Base-by-base conservation (phyloP, 2,888 invertebrate species). In the Andrena haemorrhoa region DNA sequence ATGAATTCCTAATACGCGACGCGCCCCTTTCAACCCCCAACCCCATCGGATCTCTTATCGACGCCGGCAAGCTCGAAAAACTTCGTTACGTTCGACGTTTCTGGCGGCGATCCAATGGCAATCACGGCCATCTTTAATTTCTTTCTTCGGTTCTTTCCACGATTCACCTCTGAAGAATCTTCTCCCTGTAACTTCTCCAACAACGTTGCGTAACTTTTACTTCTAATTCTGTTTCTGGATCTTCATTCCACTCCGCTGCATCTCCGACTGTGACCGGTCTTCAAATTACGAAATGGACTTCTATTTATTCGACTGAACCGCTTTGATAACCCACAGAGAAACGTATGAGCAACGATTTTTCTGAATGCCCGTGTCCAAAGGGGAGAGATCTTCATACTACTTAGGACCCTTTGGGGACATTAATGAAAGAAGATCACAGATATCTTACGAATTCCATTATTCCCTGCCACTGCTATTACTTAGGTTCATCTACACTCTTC, bases 1-100 rank as follows among this genome's bases (percentile, higher is more conserved):
- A 92, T 92, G 92, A 92, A 92, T 92, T 92, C 92, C 91, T 92
- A 92, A 92, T 92, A 92, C 88, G 83, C 84, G 82, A 86, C 73
- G 73, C 47, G 76, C 81, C 58, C 51, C 76, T 75, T 56, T 68
- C 61, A 56, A 29, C 73, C 68, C 41, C 66, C 51, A 35, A 23
- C 63, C 63, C 56, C 64, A 53, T 71, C 73, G 72, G 77, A 85
- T 79, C 75, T 75, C 58, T 82, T 76, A 86, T 86, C 83, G 83
- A 83, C 85, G 84, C 84, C 85, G 87, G 75, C 84, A 74, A 86
- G 79, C 84, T 85, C 84, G 86, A 87, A 89, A 89, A 90, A 90
- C 91, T 91, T 91, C 79, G 91, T 92, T 91, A 91, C 89, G 89
- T 88, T 82, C 76, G 89, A 83, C 85, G 75, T 85, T 80, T 75